Conservation (phyloP, 1,140 invertebrate genomes). For the Oedothorax gibbosus region DNA sequence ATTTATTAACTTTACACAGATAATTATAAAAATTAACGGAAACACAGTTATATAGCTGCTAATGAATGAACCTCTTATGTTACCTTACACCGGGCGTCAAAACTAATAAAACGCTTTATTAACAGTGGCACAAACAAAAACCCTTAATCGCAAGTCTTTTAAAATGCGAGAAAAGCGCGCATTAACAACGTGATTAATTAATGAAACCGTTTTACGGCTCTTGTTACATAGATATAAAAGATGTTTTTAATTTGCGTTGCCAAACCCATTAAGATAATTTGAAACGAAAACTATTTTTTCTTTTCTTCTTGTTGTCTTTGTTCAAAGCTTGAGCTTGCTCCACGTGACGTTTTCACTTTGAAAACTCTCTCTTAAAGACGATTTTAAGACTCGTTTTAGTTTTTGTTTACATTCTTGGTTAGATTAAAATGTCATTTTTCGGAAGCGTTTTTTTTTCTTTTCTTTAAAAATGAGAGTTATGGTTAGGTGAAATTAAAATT, state of each 20-base stretch:
- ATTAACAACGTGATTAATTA: constrained; percentile 39
- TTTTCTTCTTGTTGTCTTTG: constrained; percentile 2
- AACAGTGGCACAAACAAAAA: constrained; percentile 5
- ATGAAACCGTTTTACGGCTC: constrained; percentile 20
- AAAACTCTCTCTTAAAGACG: background rate
- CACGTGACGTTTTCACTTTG: constrained; percentile 20
- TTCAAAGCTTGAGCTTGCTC: background rate
- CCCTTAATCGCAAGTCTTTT: constrained; percentile 14
- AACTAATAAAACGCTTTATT: background rate
- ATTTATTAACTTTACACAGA: too few species aligned
- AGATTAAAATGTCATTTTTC: constrained; percentile 33
- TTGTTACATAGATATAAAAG: constrained; percentile 7
- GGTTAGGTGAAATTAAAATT: too few species aligned
- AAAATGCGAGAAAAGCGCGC: constrained; percentile 11
- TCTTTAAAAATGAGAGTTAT: too few species aligned
- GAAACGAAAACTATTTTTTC: constrained; percentile 3
- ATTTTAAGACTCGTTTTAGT: constrained; percentile 27
- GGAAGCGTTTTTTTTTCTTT: background rate
- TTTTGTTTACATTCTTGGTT: constrained; percentile 11
- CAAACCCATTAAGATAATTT: constrained; percentile 34
- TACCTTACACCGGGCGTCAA: background rate
- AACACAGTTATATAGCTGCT: too few species aligned
- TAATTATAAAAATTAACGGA: too few species aligned
- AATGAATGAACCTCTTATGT: too few species aligned
- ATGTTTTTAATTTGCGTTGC: constrained; percentile 26